Evolutionary conservation across 2,113 vertebrate species (phyloP).

Genomic region (Thomomys bottae): DNA sequence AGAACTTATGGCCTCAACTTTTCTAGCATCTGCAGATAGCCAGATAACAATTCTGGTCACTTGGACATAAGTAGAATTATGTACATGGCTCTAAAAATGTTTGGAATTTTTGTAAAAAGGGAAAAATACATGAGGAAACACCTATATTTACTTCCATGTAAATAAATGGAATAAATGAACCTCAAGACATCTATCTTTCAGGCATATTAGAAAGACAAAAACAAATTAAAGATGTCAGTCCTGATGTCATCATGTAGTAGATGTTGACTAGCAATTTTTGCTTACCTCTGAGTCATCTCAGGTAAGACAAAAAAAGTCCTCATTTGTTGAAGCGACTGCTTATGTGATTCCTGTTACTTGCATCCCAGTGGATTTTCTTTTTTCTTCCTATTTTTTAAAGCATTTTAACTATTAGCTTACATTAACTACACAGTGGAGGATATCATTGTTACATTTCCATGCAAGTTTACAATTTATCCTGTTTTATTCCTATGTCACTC

Average conservation of each 20-base stretch:
- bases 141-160: not conserved
- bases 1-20: not conserved
- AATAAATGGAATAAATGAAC: not conserved
- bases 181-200: constrained; percentile 26
- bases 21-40: not conserved
- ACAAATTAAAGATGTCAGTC: not conserved
- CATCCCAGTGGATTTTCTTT: not conserved
- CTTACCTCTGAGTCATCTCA: not conserved
- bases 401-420: too few relatives aligned
- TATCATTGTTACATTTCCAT: too few relatives aligned
- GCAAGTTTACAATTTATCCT: too few relatives aligned
- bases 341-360: constrained; percentile 17
- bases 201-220: constrained; percentile 2
- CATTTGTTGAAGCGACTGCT: not conserved
- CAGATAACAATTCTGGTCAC: not conserved
- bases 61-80: not conserved
- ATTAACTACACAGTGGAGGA: too few relatives aligned
- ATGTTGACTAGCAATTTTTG: not conserved
- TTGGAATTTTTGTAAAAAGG: constrained; percentile 34
- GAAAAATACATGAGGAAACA: not conserved
- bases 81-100: not conserved
- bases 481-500: too few relatives aligned
- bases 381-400: too few relatives aligned
- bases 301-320: constrained; percentile 17
- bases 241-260: not conserved